phyloP scores from a whole-genome alignment of 2,888 invertebrate genomes.

The Lamellibrachia satsuma region DNA sequence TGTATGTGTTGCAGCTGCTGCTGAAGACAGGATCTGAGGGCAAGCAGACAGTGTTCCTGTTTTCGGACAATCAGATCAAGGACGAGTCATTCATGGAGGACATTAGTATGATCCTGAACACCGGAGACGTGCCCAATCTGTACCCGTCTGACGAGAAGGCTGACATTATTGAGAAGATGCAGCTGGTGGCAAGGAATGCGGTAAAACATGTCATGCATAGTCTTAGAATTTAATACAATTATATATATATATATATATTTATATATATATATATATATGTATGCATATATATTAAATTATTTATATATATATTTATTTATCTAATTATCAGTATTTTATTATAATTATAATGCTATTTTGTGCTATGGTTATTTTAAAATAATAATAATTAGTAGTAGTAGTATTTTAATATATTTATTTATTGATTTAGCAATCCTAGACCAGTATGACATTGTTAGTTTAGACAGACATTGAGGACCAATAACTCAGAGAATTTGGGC shows the following conservation, averaged over 20 bases:
- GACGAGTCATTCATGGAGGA: slow-evolving; percentile 67
- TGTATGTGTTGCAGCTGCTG: slow-evolving; percentile 52
- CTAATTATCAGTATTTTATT: too few species aligned
- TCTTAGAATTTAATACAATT: not conserved
- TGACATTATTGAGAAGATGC: slow-evolving; percentile 67
- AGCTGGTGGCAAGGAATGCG: slow-evolving; percentile 62
- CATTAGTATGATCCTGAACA: slow-evolving; percentile 67
- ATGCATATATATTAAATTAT: too few species aligned
- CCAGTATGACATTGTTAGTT: too few species aligned
- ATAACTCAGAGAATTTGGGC: too few species aligned
- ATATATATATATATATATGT: slow-evolving; percentile 18
- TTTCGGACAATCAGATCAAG: slow-evolving; percentile 66
- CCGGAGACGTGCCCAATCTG: slow-evolving; percentile 67
- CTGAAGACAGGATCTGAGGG: slow-evolving; percentile 64
- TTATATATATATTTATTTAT: too few species aligned
- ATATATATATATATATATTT: slow-evolving; percentile 14
- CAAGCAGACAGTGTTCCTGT: slow-evolving; percentile 64
- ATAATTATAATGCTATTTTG: too few species aligned
- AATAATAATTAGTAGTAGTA: too few species aligned
- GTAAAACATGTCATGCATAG: slow-evolving; percentile 43
- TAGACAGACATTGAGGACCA: too few species aligned
- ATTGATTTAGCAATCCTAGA: too few species aligned
- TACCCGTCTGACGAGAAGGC: slow-evolving; percentile 66
- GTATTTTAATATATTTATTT: too few species aligned
- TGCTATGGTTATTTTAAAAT: too few species aligned